Conservation (phyloP, 2,888 invertebrate genomes). For the Capitulum mitella region DNA sequence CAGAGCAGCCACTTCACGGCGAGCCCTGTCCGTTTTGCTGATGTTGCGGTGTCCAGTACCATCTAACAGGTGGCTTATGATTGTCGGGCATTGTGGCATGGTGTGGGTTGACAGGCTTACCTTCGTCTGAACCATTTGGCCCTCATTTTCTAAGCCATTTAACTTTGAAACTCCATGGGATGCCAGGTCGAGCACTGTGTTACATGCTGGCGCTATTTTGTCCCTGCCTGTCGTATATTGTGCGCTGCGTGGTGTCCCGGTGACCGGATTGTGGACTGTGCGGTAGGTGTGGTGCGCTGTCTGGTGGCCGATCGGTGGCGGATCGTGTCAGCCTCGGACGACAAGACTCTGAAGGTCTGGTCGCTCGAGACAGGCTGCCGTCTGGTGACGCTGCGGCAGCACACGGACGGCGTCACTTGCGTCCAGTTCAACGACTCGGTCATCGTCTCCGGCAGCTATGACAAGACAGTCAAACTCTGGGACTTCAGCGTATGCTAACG, state of each 20-base stretch:
- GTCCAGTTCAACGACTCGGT: constrained; percentile 50
- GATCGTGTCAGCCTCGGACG: constrained; percentile 51
- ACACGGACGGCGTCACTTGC: constrained; percentile 51
- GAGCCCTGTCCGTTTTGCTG: too few species aligned
- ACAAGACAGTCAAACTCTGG: constrained; percentile 51
- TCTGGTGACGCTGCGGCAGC: constrained; percentile 48
- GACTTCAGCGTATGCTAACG: constrained; percentile 44
- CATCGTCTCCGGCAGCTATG: constrained; percentile 51
- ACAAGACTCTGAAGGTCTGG: constrained; percentile 51
- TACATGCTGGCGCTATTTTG: neutral
- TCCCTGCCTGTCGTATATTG: neutral
- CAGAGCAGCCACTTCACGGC: too few species aligned
- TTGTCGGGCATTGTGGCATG: too few species aligned
- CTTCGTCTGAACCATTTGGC: too few species aligned
- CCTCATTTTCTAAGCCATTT: too few species aligned
- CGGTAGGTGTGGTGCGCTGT: constrained; percentile 41
- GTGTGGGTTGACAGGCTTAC: too few species aligned
- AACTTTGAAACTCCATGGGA: too few species aligned
- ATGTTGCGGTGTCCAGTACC: too few species aligned
- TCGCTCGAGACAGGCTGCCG: constrained; percentile 47
- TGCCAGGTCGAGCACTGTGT: constrained; percentile 1
- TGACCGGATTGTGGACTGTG: too few species aligned
- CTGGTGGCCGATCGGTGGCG: constrained; percentile 49
- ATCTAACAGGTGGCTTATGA: too few species aligned
- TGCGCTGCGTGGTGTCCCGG: neutral